Percentiles rank a stretch among this genome's conserved stretches.
These are phyloP conservation scores for Channallabes apus DNA, from an alignment of 2,797 vertebrate genomes.

Conservation along the genomic window DNA sequence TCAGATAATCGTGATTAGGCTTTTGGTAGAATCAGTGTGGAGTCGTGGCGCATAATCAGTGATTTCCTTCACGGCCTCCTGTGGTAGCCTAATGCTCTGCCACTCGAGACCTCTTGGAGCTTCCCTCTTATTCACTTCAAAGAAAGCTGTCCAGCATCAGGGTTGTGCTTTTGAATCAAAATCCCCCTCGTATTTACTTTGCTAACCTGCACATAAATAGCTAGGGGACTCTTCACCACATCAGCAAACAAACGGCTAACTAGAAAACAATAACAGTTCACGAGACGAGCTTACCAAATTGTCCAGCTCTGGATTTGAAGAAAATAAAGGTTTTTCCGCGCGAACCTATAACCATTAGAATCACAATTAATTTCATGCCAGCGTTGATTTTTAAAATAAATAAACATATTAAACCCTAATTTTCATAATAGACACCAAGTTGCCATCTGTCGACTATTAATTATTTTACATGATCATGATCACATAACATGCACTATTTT, in stretches of 20 bases:
- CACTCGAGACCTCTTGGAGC: constrained; percentile 60
- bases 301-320: constrained; percentile 98
- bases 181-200: constrained; percentile 60
- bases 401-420: background rate
- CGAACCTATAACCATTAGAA: constrained; percentile 84
- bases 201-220: constrained; percentile 53
- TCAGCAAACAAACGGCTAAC: constrained; percentile 22
- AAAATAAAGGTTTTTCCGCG: constrained; percentile 99
- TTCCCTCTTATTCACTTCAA: constrained; percentile 59
- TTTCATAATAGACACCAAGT: background rate
- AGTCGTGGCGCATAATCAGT: constrained; percentile 63
- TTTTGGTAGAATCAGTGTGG: constrained; percentile 70
- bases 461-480: background rate
- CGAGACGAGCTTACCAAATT: constrained; percentile 91
- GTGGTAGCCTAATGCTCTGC: constrained; percentile 62
- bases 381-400: background rate
- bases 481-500: background rate
- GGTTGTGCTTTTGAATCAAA: constrained; percentile 57
- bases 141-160: constrained; percentile 52
- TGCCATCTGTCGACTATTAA: background rate
- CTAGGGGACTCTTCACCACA: constrained; percentile 27
- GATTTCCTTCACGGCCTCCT: constrained; percentile 70
- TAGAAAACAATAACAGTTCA: constrained; percentile 46
- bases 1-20: constrained; percentile 63
- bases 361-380: constrained; percentile 60